Base-by-base conservation (phyloP, 1,140 invertebrate genomes). In the Parasteatoda tepidariorum region DNA sequence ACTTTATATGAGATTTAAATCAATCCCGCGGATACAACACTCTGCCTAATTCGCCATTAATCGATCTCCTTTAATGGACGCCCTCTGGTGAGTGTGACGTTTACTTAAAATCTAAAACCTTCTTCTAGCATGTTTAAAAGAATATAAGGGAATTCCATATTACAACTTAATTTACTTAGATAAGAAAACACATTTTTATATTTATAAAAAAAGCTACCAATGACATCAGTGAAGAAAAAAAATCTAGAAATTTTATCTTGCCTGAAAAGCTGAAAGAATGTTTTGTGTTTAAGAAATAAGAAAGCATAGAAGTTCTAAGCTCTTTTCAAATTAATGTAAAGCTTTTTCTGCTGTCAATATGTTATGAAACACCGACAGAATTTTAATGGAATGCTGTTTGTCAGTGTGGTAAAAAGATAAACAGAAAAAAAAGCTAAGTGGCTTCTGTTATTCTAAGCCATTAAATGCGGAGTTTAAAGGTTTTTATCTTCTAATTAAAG, bases 1-100 rank as follows among this genome's bases (percentile, higher is more conserved):
- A 74, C 54, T 74, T 74, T 74, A 74, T 57, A 74, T 22, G 54
- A 74, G 70, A 74, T 74, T 74, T 59, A 64, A 62, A 75, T 75
- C 73, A 75, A 75, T 75, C 73, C 31, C 24, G 57, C 57, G 26
- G 28, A 54, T 11, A 26, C 67, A 28, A 48, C 38, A 71, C 67
- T 71, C 54, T 59, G 55, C 55, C 54, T 74, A 74, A 74, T 74
- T 74, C 54, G 22, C 57, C 59, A 75, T 62, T 75, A 75, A 75
- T 75, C 73, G 73, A 75, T 75, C 73, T 15, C 28, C 54, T 30
- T 33, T 59, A 57, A 74, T 59, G 54, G 11, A 7, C 31, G 70
- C 70, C 55, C 54, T 59, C 55, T 74, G 70, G 70, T 33, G 54
- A 55, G 18, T 55, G 54, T 34, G 30, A 31, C 54, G 38, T 1